Base-by-base conservation (phyloP, 2,797 vertebrate genomes). In the Zenarchopterus dispar region DNA sequence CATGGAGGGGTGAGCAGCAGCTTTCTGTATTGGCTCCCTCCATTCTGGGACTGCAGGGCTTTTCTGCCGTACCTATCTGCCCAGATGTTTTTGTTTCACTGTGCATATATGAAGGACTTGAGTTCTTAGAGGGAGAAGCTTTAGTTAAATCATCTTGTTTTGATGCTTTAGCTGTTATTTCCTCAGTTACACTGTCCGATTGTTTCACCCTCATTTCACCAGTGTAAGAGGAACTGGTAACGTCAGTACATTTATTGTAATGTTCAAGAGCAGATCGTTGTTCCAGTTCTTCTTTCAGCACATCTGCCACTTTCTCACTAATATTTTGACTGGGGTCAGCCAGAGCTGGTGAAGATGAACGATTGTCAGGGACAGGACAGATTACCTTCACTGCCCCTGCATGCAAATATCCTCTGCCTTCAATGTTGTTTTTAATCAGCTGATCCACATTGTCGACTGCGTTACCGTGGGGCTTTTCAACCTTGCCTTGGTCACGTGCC, bases 321-420 rank as follows among this genome's bases (percentile, higher is more conserved):
- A 39, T 64, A 44, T 71, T 54, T 47, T 62, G 31, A 56, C 4
- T 0, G 3, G 5, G n/a, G n/a, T 70, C 0, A 26, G 39, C 69
- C 18, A 23, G 36, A 72, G 64, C 49, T 64, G 81, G 67, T 26
- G 80, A 46, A 51, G 80, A 78, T 50, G 69, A 62, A 15, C 50
- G 67, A 66, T 75, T 68, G 6, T 64, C 65, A 42, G 84, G 59
- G 0, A 85, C 83, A 41, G 66, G 75, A 8, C 48, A 33, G 10
- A 88, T 88, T 0, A 85, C 89, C 54, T 75, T 71, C 59, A 90
- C 45, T 69, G 89, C 64, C 58, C 93, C 91, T 28, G 90, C 84
- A 33, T 85, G 75, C 2, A 84, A 84, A 55, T 91, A 90, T 60
- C 88, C 82, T 41, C 88, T 71, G 5, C 85, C 48, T 39, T 88